Evolutionary conservation across 2,797 vertebrate species (phyloP).

Genomic region (Peromyscus nudipes): DNA sequence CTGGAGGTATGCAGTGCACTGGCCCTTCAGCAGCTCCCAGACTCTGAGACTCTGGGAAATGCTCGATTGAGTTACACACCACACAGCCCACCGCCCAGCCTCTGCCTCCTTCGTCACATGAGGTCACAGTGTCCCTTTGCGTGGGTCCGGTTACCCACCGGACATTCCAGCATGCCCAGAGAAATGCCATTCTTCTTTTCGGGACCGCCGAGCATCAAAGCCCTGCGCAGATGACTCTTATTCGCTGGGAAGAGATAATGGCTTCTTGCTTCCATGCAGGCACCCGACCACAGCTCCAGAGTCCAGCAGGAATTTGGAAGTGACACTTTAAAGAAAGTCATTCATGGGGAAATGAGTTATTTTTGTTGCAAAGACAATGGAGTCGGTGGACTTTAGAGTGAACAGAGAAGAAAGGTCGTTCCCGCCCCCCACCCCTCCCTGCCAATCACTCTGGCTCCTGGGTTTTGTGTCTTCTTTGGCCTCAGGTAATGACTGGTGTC

Average conservation of each 20-base stretch:
- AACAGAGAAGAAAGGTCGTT: neutral
- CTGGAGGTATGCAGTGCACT: neutral
- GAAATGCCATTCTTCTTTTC: constrained; percentile 43
- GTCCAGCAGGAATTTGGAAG: constrained; percentile 60
- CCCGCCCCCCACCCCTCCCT: neutral
- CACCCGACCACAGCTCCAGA: constrained; percentile 50
- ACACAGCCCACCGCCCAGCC: neutral
- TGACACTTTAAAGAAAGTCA: constrained; percentile 75
- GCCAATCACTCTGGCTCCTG: constrained; percentile 45
- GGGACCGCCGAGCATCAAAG: constrained; percentile 73
- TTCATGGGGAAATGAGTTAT: constrained; percentile 70
- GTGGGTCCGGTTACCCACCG: constrained; percentile 55
- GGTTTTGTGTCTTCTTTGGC: neutral
- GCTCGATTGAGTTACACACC: neutral
- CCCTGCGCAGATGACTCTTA: accelerated
- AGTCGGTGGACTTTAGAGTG: neutral
- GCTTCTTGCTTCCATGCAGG: neutral
- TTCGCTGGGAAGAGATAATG: neutral
- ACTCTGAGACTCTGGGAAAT: neutral
- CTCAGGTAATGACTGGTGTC: neutral
- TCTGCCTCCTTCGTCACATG: neutral
- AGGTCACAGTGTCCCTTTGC: constrained; percentile 53
- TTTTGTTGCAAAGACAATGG: constrained; percentile 74
- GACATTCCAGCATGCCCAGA: neutral
- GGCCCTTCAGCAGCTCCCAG: neutral